A percentile compares a stretch with the other conserved stretches of the same genome.
Evolutionary conservation across 1,140 invertebrate genomes (phyloP).

Genomic region (Zaprionus lachaisei): DNA sequence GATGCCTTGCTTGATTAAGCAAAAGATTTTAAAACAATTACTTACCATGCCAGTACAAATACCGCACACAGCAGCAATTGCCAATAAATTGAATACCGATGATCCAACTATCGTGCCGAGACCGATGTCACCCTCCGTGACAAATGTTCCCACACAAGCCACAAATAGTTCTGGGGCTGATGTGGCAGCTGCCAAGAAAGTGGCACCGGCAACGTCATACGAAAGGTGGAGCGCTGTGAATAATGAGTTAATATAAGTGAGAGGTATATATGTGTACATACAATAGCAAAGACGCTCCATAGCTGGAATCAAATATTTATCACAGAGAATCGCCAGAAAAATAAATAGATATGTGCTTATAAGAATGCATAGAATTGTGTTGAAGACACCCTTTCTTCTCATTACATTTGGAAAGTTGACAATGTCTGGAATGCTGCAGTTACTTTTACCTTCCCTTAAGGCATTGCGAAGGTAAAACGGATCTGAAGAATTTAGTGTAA

Average conservation of each 20-base stretch:
- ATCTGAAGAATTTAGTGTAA: background rate
- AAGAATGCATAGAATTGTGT: conserved; percentile 89
- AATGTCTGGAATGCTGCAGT: conserved; percentile 90
- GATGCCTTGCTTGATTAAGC: background rate
- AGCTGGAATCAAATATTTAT: conserved; percentile 94
- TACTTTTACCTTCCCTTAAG: background rate
- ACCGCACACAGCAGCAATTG: conserved; percentile 95
- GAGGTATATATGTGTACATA: conserved; percentile 85
- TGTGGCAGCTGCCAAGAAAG: conserved; percentile 96
- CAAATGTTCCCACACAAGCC: conserved; percentile 94
- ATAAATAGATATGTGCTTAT: conserved; percentile 92
- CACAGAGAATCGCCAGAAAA: conserved; percentile 92
- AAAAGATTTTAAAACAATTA: background rate
- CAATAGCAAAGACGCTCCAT: conserved; percentile 93
- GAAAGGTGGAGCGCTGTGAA: conserved; percentile 88
- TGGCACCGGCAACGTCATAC: conserved; percentile 93
- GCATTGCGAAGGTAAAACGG: background rate
- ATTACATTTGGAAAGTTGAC: conserved; percentile 92
- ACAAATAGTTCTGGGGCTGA: conserved; percentile 97
- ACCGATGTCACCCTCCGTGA: conserved; percentile 93
- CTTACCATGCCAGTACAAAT: conserved; percentile 82
- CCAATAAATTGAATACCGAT: conserved; percentile 96
- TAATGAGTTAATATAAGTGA: background rate
- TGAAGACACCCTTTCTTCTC: conserved; percentile 88
- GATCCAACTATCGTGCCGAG: conserved; percentile 96